These are phyloP conservation scores for Cisticola juncidis DNA, from an alignment of 2,113 vertebrate species.

Conservation along the genomic window DNA sequence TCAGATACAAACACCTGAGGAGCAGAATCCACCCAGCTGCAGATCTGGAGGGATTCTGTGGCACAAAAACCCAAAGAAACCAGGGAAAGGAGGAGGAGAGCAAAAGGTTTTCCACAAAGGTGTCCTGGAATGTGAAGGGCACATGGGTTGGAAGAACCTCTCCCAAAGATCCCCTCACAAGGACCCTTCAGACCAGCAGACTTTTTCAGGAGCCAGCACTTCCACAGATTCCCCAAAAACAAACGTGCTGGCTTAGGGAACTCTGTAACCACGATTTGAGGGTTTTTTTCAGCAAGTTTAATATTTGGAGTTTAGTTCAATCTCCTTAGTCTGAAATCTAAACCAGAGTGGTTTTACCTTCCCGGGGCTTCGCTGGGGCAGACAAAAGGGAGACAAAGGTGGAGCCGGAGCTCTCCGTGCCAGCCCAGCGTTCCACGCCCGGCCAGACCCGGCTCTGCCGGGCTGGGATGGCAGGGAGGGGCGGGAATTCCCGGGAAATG, in stretches of 20 bases:
- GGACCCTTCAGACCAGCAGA: neutral
- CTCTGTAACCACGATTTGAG: no score
- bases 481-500: neutral
- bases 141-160: neutral
- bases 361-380: neutral
- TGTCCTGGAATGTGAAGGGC: neutral
- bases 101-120: neutral
- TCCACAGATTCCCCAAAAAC: rapidly evolving
- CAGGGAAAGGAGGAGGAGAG: neutral
- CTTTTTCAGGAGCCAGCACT: neutral
- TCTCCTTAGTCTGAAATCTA: neutral
- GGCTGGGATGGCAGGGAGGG: rapidly evolving
- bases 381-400: neutral
- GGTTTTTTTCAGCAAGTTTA: neutral
- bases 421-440: rapidly evolving
- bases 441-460: rapidly evolving
- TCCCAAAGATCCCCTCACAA: neutral
- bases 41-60: neutral
- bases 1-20: rapidly evolving
- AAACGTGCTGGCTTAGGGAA: neutral
- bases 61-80: neutral
- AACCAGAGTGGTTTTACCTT: neutral
- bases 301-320: neutral
- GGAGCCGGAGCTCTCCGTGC: neutral
- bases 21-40: neutral